Evolutionary conservation across 2,113 vertebrate species (phyloP).

Genomic region (Chrysemys picta): DNA sequence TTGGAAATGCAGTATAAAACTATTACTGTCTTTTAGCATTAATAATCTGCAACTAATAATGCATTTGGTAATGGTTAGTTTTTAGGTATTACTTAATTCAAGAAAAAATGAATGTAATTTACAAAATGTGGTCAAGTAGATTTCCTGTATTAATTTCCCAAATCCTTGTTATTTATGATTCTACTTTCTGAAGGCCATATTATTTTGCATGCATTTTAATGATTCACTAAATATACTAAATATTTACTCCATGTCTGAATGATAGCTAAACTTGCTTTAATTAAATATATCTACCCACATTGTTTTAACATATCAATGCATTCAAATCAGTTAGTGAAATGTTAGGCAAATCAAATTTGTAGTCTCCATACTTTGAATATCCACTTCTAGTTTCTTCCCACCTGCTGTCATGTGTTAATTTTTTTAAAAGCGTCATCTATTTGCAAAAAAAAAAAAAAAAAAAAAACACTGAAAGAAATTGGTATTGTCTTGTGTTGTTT

Average conservation of each 20-base stretch:
- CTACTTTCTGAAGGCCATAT: slow-evolving; percentile 58
- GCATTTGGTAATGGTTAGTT: slow-evolving; percentile 31
- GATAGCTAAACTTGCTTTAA: slow-evolving; percentile 73
- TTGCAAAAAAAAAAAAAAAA: slow-evolving; percentile 77
- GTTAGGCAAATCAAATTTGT: slow-evolving; percentile 86
- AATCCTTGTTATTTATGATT: slow-evolving; percentile 27
- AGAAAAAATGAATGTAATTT: slow-evolving; percentile 43
- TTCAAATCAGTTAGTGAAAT: slow-evolving; percentile 88
- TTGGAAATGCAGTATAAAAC: not conserved
- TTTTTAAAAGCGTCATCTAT: slow-evolving; percentile 89
- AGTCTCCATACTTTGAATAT: slow-evolving; percentile 85
- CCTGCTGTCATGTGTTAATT: slow-evolving; percentile 94
- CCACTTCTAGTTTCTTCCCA: slow-evolving; percentile 87
- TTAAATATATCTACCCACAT: slow-evolving; percentile 78
- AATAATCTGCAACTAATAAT: slow-evolving; percentile 50
- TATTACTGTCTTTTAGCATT: slow-evolving; percentile 12
- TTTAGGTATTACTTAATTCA: slow-evolving; percentile 43
- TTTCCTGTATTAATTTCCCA: not conserved
- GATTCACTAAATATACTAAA: slow-evolving; percentile 65
- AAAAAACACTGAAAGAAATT: slow-evolving; percentile 81
- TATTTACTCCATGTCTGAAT: slow-evolving; percentile 68
- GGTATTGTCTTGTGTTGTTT: slow-evolving; percentile 92
- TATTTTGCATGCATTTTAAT: slow-evolving; percentile 66
- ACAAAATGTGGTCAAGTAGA: not conserved
- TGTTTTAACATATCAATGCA: slow-evolving; percentile 80